Base-by-base conservation (phyloP, 2,888 invertebrate species). In the Synergus gifuensis region DNA sequence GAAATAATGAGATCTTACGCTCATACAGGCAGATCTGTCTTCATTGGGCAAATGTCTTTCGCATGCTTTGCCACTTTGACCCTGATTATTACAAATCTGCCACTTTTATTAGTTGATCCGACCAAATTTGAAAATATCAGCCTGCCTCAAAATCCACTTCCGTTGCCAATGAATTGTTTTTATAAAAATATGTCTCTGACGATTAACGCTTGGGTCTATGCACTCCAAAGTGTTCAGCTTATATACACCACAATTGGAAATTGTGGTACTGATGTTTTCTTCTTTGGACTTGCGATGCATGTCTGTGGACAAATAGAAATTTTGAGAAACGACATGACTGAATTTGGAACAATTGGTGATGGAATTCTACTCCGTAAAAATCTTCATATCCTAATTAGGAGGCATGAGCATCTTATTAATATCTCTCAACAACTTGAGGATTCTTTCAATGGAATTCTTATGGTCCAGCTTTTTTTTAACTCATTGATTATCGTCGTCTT, bases 241-340 rank as follows among this genome's bases (percentile, higher is more conserved):
- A 36, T 28, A 28, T 28, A 28, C n/a, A 49, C 49, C 4, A 49
- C 69, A 16, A 3, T 73, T 28, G 69, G 49, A 28, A 49, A 36
- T 28, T 28, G 16, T 73, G 69, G 69, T 4, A 49, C 36, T 54
- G 89, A 91, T 73, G 87, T 89, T 14, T 86, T 91, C 73, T 86
- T 92, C 49, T 90, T 91, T 66, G 86, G 87, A 12, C 76, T 90
- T 5, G 81, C 88, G 4, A 89, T 91, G 87, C 90, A 92, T 44
- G 76, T 91, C 4, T 91, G 91, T 76, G 91, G 90, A 7, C 91
- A 91, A 63, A 85, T 91, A 36, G 88, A 90, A 66, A 49, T 49
- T 73, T 73, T 73, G 9, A 49, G 28, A 28, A 18, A 60, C 11
- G 60, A 60, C 3, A 0, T 60, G 11, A 22, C 22, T 60, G 60